A percentile compares a stretch with the other conserved stretches of the same genome.
Conservation (phyloP, 2,113 vertebrate species). For the Lepisosteus oculatus region DNA sequence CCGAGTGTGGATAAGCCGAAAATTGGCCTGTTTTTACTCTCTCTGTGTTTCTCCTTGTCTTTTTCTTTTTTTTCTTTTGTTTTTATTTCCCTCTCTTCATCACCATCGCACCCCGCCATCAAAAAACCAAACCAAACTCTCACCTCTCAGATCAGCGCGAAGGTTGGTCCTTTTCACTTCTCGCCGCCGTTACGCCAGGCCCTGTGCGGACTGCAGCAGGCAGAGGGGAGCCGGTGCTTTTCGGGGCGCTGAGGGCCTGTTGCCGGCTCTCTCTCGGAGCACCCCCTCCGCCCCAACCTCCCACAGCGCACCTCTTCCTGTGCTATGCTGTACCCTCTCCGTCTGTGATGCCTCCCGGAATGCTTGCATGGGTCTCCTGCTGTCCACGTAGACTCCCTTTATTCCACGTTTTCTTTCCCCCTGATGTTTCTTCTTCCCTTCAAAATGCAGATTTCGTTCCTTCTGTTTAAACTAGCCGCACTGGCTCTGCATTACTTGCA, state of each 20-base stretch:
- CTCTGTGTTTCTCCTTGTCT: conserved; percentile 95
- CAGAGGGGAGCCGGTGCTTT: conserved; percentile 60
- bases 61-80: conserved; percentile 83
- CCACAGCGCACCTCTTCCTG: conserved; percentile 17
- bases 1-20: conserved; percentile 81
- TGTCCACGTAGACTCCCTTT: too few relatives aligned
- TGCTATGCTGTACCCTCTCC: conserved; percentile 9
- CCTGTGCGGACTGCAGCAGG: conserved; percentile 75
- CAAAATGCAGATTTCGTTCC: too few relatives aligned
- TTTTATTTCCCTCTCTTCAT: conserved; percentile 83
- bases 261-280: conserved; percentile 42
- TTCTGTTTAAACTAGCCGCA: too few relatives aligned
- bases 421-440: too few relatives aligned
- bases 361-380: conserved; percentile 45
- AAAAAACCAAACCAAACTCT: conserved; percentile 82
- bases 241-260: conserved; percentile 60
- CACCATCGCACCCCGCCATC: conserved; percentile 90
- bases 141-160: conserved; percentile 99
- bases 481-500: too few relatives aligned
- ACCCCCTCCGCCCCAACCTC: conserved; percentile 21
- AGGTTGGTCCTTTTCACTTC: conserved; percentile 97
- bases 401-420: too few relatives aligned
- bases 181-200: conserved; percentile 68
- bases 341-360: conserved; percentile 29
- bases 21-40: conserved; percentile 98